A percentile compares a stretch with the other conserved stretches of the same genome.
Evolutionary conservation across 1,140 invertebrate species (phyloP).

Genomic region (Pseudomyrmex pallidus): DNA sequence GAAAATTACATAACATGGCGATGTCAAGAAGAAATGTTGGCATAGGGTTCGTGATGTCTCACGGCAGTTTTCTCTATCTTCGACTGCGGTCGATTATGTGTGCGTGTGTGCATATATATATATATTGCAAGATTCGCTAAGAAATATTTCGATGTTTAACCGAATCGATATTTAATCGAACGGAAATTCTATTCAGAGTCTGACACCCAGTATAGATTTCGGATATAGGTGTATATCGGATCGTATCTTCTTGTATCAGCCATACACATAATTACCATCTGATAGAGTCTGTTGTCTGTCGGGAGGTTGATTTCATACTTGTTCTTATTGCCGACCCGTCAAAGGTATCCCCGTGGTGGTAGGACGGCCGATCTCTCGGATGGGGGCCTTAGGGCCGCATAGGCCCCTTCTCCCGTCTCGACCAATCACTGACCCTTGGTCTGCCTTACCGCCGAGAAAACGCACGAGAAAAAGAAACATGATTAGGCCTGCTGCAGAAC

Average conservation of each 20-base stretch:
- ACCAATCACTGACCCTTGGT: slow-evolving; percentile 82
- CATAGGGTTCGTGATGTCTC: not conserved
- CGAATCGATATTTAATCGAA: slow-evolving; percentile 17
- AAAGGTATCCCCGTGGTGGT: slow-evolving; percentile 83
- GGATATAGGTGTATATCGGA: slow-evolving; percentile 83
- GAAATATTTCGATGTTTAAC: not conserved
- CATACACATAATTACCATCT: slow-evolving; percentile 85
- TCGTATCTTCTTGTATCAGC: slow-evolving; percentile 82
- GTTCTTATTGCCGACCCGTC: slow-evolving; percentile 83
- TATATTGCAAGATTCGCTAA: not conserved
- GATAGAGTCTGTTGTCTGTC: slow-evolving; percentile 85
- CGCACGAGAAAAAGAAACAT: slow-evolving; percentile 61
- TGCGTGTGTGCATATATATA: too few species aligned
- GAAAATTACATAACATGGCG: slow-evolving; percentile 40
- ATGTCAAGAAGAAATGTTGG: slow-evolving; percentile 31
- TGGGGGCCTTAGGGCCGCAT: slow-evolving; percentile 81
- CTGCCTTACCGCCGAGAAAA: slow-evolving; percentile 71
- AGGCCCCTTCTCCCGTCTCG: slow-evolving; percentile 77
- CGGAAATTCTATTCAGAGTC: slow-evolving; percentile 52
- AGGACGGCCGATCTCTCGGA: slow-evolving; percentile 82
- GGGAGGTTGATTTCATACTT: slow-evolving; percentile 84
- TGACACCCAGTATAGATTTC: slow-evolving; percentile 81
- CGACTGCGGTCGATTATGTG: too few species aligned
- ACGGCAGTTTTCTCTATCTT: not conserved
- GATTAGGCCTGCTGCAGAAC: slow-evolving; percentile 70